Conservation (phyloP, 2,888 invertebrate genomes). For the Graphium colonna region DNA sequence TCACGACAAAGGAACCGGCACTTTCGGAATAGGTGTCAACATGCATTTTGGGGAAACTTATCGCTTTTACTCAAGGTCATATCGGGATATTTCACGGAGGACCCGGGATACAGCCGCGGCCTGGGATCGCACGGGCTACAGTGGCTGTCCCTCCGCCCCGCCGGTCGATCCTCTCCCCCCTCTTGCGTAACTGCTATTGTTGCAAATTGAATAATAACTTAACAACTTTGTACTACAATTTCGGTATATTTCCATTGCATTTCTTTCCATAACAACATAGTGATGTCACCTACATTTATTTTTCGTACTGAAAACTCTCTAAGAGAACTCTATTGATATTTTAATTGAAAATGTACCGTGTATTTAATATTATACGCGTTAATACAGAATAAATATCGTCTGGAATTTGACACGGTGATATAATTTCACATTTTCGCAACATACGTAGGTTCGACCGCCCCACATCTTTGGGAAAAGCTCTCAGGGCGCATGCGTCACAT, state of each 20-base stretch:
- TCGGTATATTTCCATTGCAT: slow-evolving; percentile 17
- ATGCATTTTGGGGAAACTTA: slow-evolving; percentile 5
- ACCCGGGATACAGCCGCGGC: slow-evolving; percentile 32
- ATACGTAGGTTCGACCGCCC: slow-evolving; percentile 65
- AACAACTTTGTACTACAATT: slow-evolving; percentile 20
- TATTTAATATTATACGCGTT: background rate
- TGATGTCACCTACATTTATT: background rate
- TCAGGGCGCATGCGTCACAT: slow-evolving; percentile 64
- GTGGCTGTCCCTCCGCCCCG: slow-evolving; percentile 63
- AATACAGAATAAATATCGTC: no score
- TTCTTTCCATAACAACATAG: background rate
- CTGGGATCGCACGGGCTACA: slow-evolving; percentile 61
- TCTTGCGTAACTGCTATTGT: slow-evolving; percentile 77
- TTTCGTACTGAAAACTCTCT: background rate
- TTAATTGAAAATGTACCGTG: background rate
- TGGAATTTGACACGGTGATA: slow-evolving; percentile 28
- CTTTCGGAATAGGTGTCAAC: background rate
- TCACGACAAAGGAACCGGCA: slow-evolving; percentile 23
- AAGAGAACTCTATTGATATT: background rate
- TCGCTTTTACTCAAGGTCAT: slow-evolving; percentile 37
- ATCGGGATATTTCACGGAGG: slow-evolving; percentile 15
- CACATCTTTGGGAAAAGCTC: slow-evolving; percentile 62
- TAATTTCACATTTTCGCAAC: slow-evolving; percentile 33
- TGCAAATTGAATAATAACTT: slow-evolving; percentile 43
- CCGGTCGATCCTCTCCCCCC: slow-evolving; percentile 67